Evolutionary conservation across 1,140 invertebrate species (phyloP).

Genomic region (Pseudomyrmex cubaensis): DNA sequence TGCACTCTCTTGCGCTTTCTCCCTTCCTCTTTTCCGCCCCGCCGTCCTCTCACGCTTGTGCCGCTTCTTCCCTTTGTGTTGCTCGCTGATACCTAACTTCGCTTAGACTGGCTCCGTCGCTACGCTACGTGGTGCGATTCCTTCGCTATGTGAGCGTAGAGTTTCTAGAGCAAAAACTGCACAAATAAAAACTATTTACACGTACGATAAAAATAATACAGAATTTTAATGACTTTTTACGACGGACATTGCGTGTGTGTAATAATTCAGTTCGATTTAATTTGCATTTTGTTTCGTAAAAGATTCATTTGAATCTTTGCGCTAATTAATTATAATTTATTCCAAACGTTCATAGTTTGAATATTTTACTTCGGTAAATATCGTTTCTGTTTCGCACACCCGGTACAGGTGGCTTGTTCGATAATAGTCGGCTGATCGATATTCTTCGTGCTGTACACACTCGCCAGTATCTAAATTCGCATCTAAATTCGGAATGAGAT

Average conservation of each 20-base stretch:
- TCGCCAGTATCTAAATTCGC: constrained; percentile 13
- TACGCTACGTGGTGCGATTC: constrained; percentile 28
- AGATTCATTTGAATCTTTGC: neutral
- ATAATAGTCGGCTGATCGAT: constrained; percentile 57
- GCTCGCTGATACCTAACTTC: constrained; percentile 76
- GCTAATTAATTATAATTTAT: constrained; percentile 29
- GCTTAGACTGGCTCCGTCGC: constrained; percentile 68
- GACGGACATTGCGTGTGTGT: too few species aligned
- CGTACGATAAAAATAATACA: neutral
- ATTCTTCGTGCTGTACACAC: constrained; percentile 30
- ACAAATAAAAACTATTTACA: too few species aligned
- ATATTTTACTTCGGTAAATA: too few species aligned
- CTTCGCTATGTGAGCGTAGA: neutral
- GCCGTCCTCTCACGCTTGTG: constrained; percentile 55
- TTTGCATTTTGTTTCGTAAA: neutral
- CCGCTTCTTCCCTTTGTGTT: constrained; percentile 74
- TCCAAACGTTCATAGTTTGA: too few species aligned
- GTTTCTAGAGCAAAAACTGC: neutral
- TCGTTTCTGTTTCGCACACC: constrained; percentile 15
- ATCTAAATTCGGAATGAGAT: constrained; percentile 60
- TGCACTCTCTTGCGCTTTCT: constrained; percentile 36
- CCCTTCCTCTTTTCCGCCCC: constrained; percentile 1
- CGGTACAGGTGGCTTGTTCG: constrained; percentile 47
- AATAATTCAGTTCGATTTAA: too few species aligned
- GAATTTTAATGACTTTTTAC: too few species aligned